Conservation (phyloP, 2,113 vertebrate genomes). For the Corythornis cristatus region DNA sequence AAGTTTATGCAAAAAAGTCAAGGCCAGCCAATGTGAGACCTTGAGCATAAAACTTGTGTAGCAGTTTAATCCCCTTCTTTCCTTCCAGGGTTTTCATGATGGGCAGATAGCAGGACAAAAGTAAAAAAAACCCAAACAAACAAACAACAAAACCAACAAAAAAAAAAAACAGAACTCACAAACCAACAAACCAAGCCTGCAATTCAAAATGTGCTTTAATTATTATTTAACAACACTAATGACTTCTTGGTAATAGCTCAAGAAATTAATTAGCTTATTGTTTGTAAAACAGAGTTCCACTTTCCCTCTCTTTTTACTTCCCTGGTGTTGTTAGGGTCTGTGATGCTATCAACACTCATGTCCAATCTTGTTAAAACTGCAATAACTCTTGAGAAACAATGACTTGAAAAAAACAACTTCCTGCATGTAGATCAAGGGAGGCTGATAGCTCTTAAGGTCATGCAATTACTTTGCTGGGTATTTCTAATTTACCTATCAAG, state of each 20-base stretch:
- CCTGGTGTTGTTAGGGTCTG: background rate
- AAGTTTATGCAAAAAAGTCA: background rate
- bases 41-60: background rate
- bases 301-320: background rate
- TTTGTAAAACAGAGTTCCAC: background rate
- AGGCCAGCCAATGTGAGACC: background rate
- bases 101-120: background rate
- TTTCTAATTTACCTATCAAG: background rate
- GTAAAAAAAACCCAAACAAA: background rate
- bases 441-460: background rate
- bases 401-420: background rate
- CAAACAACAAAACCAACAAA: background rate
- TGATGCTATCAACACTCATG: background rate
- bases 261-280: background rate
- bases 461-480: background rate
- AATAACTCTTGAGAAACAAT: slow-evolving; percentile 14
- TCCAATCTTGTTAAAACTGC: slow-evolving; percentile 1
- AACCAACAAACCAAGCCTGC: background rate
- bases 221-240: background rate
- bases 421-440: background rate
- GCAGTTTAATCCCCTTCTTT: background rate
- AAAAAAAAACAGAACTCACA: background rate
- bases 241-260: background rate
- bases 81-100: background rate
- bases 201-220: background rate